Conservation (phyloP, 2,797 vertebrate species). For the Tapirus indicus region DNA sequence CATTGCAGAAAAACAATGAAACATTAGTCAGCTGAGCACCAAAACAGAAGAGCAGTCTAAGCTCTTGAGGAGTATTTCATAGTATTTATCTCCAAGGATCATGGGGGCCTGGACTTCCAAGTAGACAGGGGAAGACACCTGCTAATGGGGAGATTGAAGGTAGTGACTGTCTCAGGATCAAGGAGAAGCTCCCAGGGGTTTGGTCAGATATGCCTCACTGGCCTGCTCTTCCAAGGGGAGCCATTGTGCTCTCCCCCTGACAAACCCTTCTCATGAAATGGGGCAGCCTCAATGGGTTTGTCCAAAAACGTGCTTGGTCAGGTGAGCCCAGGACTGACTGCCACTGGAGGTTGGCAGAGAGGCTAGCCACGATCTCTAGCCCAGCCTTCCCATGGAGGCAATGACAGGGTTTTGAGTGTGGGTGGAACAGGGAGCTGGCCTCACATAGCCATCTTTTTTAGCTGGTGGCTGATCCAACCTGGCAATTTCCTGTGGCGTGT, state of each 20-base stretch:
- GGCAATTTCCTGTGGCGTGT: not conserved
- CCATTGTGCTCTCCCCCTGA: not conserved
- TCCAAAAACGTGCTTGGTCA: constrained; percentile 2
- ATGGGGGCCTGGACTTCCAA: not conserved
- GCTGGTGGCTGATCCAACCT: not conserved
- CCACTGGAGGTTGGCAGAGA: not conserved
- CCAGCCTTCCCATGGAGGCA: not conserved
- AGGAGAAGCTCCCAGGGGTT: not conserved
- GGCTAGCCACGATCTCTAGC: not conserved
- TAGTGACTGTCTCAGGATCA: not conserved
- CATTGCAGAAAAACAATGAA: constrained; percentile 52
- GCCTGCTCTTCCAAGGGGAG: not conserved
- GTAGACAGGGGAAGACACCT: not conserved
- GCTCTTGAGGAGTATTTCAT: not conserved
- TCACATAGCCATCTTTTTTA: not conserved
- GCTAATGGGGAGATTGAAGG: not conserved
- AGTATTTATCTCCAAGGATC: constrained; percentile 10
- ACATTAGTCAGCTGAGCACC: constrained; percentile 58
- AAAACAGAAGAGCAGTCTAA: constrained; percentile 47
- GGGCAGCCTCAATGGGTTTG: not conserved
- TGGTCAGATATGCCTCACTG: not conserved
- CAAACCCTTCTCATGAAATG: not conserved
- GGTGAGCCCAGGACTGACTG: not conserved
- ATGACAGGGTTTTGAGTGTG: not conserved
- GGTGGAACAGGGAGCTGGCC: not conserved